Evolutionary conservation across 2,888 invertebrate species (phyloP), one percentile per base, ranked within the genome.

Genomic region (Ditula angustiorana): DNA sequence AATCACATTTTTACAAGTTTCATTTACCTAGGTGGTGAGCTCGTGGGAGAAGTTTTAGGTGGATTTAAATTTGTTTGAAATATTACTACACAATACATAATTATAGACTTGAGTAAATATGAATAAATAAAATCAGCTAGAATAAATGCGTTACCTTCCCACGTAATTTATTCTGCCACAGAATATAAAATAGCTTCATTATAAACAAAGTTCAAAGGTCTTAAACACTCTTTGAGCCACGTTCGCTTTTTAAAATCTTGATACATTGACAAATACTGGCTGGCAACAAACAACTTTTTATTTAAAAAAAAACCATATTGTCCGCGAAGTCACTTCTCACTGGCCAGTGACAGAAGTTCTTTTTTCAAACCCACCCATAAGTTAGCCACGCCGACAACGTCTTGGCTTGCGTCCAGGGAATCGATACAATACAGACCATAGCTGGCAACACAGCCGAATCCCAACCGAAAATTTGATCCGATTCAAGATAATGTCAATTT

Each of bases 401-500:
- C 11, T 37, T 64, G 64, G 64, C 64, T 41, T n/a, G 5, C 4
- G 37, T 41, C 64, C 64, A 64, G 53, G 28, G 58, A 64, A 64
- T 64, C 64, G 58, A 64, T 64, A 64, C 28, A 59, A 47, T 41
- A 44, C 52, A 23, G 50, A 52, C 24, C 33, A 35, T 41, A 50
- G 19, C 63, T n/a, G 24, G 30, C 41, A 16, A 10, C 41, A n/a
- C n/a, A n/a, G n/a, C n/a, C n/a, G 41, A 10, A 41, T n/a, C 2
- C 16, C 41, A 41, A 41, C 62, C 55, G 35, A 63, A 30, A 53
- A 57, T 63, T 50, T 63, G 52, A 63, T 63, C 44, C 44, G 57
- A 37, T 62, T 61, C 35, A 49, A 63, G 63, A 63, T 63, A 57
- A 50, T 33, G 63, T 37, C 61, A 61, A 58, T 58, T 56, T 63